Evolutionary conservation across 2,113 vertebrate species (phyloP), one percentile per base, ranked within the genome.

Genomic region (Odontesthes bonariensis): DNA sequence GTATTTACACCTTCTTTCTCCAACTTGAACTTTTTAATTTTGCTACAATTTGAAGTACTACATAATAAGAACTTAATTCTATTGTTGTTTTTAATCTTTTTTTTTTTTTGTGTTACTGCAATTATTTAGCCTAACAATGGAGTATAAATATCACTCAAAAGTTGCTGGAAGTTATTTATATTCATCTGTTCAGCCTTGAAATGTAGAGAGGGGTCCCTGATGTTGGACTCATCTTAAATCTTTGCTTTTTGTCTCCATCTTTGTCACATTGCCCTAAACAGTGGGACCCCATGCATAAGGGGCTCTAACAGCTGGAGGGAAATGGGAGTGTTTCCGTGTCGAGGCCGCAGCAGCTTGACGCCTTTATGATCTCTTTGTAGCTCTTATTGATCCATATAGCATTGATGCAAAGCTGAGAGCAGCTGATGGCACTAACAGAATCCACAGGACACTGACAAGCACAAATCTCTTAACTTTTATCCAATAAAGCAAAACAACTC

Each of bases 341-440:
- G 35, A 61, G 60, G 51, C 64, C 61, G 63, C 77, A 73, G 69
- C 51, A 68, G 57, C n/a, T 31, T 53, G 6, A 49, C 68, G 33
- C 23, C 44, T 58, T 58, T 35, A 23, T 58, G 9, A 56, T 42
- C 38, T 56, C 33, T 23, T 33, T 59, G 23, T 53, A 32, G 44
- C 13, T 49, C 51, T 73, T 38, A 38, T 38, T 10, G 2, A 38
- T 38, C 35, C 35, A 38, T 38, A 23, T 22, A 53, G 58, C 52
- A 22, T 53, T 71, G 46, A 61, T 16, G 47, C 33, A 32, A 44
- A 52, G 56, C 57, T 72, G 69, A 72, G 33, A 3, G 58, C 22
- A 8, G 38, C 51, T 63, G 58, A 49, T 69, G 20, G 49, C n/a
- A 69, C 31, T 9, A 4, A 14, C 42, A 38, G 55, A 56, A 31